Evolutionary conservation across 2,797 vertebrate genomes (phyloP), one percentile per base, ranked within the genome.

Genomic region (Parauchenoglanis ngamensis): DNA sequence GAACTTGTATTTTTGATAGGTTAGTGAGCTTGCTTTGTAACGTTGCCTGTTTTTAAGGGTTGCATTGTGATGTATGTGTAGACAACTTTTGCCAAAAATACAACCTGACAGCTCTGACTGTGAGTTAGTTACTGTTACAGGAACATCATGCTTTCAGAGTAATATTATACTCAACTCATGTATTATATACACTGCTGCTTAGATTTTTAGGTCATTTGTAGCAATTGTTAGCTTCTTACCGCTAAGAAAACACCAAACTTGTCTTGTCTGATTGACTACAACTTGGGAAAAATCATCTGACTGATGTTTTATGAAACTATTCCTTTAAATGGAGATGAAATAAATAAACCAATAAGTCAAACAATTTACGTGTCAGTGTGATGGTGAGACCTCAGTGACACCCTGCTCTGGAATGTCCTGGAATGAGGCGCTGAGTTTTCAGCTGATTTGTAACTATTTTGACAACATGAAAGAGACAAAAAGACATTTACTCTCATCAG

Each of bases 401-500:
- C 84, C 54, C 72, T 49, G 72, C 52, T 57, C 59, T 56, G 70
- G 54, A 85, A 57, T 81, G 59, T 81, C 35, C 12, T 63, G 19
- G 19, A 68, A 52, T 13, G 81, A 83, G 63, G 81, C 21, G 81
- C 46, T 83, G 81, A 83, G 81, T 83, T 83, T 40, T 83, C 44
- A 54, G n/a, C n/a, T 88, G 89, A 90, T 90, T 88, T 91, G 87
- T 88, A 75, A 86, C 86, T 90, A 85, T 92, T 90, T 91, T 87
- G 87, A 90, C 85, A 72, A 85, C 86, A 88, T 86, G 54, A 87
- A 89, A 89, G 87, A 91, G 72, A 85, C 86, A 87, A 88, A 89
- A 76, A 75, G 85, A 88, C 88, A 85, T 92, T 90, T 86, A n/a
- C 93, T 90, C 85, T 95, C 96, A 95, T 97, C 96, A 97, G 97